Percentiles rank a stretch among this genome's conserved stretches.
Conservation (phyloP, 2,888 invertebrate genomes). For the Drosophila leonis region DNA sequence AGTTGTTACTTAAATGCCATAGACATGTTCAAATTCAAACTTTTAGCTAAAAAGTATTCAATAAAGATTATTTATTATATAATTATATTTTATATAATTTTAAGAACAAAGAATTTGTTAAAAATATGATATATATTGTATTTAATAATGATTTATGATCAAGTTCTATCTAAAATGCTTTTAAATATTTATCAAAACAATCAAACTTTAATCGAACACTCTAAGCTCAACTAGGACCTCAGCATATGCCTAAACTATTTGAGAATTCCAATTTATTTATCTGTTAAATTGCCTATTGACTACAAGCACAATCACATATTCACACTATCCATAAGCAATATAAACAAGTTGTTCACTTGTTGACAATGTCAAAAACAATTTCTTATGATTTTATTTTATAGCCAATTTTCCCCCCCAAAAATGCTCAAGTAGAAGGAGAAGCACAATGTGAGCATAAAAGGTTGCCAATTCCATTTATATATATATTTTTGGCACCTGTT, state of each 20-base stretch:
- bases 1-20: too few relatives aligned
- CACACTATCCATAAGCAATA: slow-evolving; percentile 23
- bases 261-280: neutral
- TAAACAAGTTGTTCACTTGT: slow-evolving; percentile 63
- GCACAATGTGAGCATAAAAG: slow-evolving; percentile 58
- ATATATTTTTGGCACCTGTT: slow-evolving; percentile 70
- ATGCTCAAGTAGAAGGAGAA: slow-evolving; percentile 8
- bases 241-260: neutral
- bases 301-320: slow-evolving; percentile 3
- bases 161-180: neutral
- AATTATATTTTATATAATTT: neutral
- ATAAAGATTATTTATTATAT: neutral
- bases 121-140: neutral
- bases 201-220: neutral
- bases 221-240: neutral
- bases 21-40: too few relatives aligned
- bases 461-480: slow-evolving; percentile 53
- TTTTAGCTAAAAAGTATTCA: too few relatives aligned
- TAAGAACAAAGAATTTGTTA: too few relatives aligned
- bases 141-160: neutral
- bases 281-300: neutral
- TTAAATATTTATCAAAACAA: neutral
- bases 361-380: slow-evolving; percentile 51
- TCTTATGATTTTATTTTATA: slow-evolving; percentile 49
- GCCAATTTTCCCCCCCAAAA: slow-evolving; percentile 19